Evolutionary conservation across 64 coral and sea anemone genomes (phyloP).

Genomic region (Actinia tenebrosa): DNA sequence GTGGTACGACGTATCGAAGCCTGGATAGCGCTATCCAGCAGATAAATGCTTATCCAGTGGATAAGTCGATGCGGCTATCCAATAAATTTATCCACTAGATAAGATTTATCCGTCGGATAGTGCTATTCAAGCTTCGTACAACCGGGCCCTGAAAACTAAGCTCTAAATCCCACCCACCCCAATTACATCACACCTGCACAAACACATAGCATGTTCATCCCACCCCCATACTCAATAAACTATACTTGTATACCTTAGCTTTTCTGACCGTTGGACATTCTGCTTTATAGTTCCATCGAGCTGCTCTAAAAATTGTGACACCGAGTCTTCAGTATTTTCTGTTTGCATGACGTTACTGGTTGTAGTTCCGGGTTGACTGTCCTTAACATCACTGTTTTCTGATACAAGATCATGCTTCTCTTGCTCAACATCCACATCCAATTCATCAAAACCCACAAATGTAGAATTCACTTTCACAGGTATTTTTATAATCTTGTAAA

Average conservation of each 20-base stretch:
- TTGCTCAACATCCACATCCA: slow-evolving; percentile 27
- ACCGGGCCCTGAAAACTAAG: too few species aligned
- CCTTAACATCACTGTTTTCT: neutral
- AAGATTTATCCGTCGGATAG: too few species aligned
- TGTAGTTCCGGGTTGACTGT: neutral
- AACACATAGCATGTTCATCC: too few species aligned
- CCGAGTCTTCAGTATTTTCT: neutral
- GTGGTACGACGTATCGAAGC: too few species aligned
- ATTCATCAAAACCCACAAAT: slow-evolving; percentile 1
- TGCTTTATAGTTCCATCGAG: slow-evolving; percentile 61
- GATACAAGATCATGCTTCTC: neutral
- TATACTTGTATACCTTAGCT: slow-evolving; percentile 31
- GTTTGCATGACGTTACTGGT: neutral
- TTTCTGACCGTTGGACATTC: slow-evolving; percentile 47
- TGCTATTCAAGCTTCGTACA: too few species aligned
- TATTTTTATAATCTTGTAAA: slow-evolving; percentile 66
- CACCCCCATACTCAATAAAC: neutral
- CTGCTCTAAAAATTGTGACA: slow-evolving; percentile 33
- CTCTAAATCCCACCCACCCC: too few species aligned
- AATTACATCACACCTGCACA: too few species aligned
- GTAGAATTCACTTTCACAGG: slow-evolving; percentile 34
- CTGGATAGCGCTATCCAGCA: too few species aligned
- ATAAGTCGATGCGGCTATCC: too few species aligned
- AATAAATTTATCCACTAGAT: too few species aligned
- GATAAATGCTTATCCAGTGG: too few species aligned